Evolutionary conservation across 1,140 invertebrate species (phyloP).

Genomic region (Portunus trituberculatus): DNA sequence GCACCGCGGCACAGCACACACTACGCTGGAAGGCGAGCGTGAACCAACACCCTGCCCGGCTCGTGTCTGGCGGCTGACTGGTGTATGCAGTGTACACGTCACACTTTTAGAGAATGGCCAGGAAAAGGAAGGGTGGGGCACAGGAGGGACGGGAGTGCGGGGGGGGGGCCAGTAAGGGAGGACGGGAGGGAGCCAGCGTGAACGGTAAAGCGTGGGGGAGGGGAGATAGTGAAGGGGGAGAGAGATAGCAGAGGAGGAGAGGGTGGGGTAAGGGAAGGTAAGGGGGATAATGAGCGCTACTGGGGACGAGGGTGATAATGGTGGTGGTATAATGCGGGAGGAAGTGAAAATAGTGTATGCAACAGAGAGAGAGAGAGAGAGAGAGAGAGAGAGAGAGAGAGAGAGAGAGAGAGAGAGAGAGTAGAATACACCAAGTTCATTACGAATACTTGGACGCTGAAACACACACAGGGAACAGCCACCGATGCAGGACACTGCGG

Average conservation of each 20-base stretch:
- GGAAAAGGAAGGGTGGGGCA: slow-evolving; percentile 55
- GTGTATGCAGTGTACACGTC: slow-evolving; percentile 52
- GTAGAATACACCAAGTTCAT: background rate
- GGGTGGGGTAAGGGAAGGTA: background rate
- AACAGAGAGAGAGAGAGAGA: background rate
- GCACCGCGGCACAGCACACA: background rate
- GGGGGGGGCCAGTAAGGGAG: background rate
- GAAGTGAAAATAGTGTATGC: background rate
- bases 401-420: slow-evolving; percentile 20
- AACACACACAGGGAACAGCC: no score
- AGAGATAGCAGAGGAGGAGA: background rate
- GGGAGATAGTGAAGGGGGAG: slow-evolving; percentile 10
- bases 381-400: slow-evolving; percentile 20
- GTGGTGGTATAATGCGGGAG: slow-evolving; percentile 15
- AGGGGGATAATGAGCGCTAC: slow-evolving; percentile 1
- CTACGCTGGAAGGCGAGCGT: background rate
- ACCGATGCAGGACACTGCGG: no score
- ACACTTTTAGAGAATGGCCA: slow-evolving; percentile 61
- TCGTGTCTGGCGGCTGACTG: slow-evolving; percentile 36
- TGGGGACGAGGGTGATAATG: background rate
- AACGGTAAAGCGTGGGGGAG: background rate
- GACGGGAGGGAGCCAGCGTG: slow-evolving; percentile 9
- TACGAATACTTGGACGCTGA: no score
- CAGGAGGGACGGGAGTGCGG: background rate
- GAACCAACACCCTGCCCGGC: background rate